Conservation (phyloP, 2,888 invertebrate species). For the Candidula unifasciata region DNA sequence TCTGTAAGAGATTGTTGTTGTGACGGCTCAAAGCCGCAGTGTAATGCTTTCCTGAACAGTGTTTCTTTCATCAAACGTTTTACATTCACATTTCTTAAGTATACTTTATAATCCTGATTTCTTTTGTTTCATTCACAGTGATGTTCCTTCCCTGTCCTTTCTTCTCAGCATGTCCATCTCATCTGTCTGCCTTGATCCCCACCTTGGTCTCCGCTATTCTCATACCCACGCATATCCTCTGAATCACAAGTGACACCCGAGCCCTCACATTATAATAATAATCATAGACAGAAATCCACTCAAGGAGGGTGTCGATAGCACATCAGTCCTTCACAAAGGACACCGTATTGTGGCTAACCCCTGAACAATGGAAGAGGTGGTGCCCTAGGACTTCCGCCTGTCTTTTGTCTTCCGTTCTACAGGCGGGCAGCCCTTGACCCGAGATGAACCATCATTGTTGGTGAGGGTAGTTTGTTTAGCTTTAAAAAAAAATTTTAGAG, state of each 20-base stretch:
- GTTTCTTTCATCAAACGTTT: no score
- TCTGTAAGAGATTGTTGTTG: no score
- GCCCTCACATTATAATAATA: conserved; percentile 23
- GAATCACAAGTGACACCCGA: not conserved
- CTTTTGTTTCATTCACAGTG: conserved; percentile 10
- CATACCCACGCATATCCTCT: not conserved
- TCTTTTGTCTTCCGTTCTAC: conserved; percentile 36
- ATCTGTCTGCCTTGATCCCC: not conserved
- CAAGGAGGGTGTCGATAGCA: conserved; percentile 28
- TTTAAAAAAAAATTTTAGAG: not conserved
- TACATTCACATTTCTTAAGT: no score
- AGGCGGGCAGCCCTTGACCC: conserved; percentile 31
- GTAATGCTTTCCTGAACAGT: no score
- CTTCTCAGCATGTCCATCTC: not conserved
- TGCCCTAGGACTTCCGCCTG: conserved; percentile 23
- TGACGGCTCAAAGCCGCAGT: no score
- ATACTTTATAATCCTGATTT: not conserved
- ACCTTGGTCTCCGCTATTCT: not conserved
- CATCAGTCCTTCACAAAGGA: conserved; percentile 26
- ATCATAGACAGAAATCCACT: conserved; percentile 9
- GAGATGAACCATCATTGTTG: conserved; percentile 27
- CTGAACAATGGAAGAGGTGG: conserved; percentile 7
- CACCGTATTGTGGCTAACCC: conserved; percentile 28
- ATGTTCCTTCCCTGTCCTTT: not conserved
- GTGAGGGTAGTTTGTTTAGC: not conserved